These are phyloP conservation scores for Drosophila histrio DNA, from an alignment of 2,888 invertebrate species.

Conservation along the genomic window DNA sequence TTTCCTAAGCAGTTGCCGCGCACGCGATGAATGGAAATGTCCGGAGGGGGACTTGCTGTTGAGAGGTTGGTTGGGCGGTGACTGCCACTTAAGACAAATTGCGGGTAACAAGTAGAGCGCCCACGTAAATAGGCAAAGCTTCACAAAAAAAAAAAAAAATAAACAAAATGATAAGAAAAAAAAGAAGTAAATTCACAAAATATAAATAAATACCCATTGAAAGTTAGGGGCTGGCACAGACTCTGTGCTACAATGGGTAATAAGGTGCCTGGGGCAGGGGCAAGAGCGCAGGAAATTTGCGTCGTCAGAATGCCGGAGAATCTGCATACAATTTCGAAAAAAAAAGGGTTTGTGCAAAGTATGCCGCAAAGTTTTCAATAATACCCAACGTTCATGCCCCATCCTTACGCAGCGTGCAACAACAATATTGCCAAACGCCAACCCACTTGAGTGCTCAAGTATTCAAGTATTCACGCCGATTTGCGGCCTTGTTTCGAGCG, in stretches of 20 bases:
- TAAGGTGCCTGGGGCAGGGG: slow-evolving; percentile 32
- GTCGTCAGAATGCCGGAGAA: slow-evolving; percentile 36
- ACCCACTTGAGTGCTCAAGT: slow-evolving; percentile 77
- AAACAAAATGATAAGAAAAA: slow-evolving; percentile 31
- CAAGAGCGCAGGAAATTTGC: slow-evolving; percentile 59
- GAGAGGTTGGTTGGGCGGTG: slow-evolving; percentile 40
- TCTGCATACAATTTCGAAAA: slow-evolving; percentile 61
- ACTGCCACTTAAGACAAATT: slow-evolving; percentile 82
- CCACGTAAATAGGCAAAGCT: slow-evolving; percentile 62
- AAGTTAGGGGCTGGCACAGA: slow-evolving; percentile 26
- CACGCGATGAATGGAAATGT: slow-evolving; percentile 60
- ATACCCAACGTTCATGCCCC: slow-evolving; percentile 14
- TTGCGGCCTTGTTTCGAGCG: slow-evolving; percentile 51
- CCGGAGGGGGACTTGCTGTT: slow-evolving; percentile 35
- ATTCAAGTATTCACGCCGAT: slow-evolving; percentile 78
- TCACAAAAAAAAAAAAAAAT: slow-evolving; percentile 7
- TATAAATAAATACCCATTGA: slow-evolving; percentile 59
- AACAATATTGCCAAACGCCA: slow-evolving; percentile 54
- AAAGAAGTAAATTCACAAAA: slow-evolving; percentile 22
- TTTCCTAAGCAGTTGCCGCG: slow-evolving; percentile 53
- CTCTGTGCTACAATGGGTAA: slow-evolving; percentile 50
- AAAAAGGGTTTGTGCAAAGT: slow-evolving; percentile 46
- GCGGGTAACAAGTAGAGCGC: slow-evolving; percentile 78
- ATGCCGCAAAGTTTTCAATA: slow-evolving; percentile 63
- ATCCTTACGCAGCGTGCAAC: background rate